These are phyloP conservation scores for Mesaphorura yosii DNA, from an alignment of 1,140 invertebrate species.

Conservation along the genomic window DNA sequence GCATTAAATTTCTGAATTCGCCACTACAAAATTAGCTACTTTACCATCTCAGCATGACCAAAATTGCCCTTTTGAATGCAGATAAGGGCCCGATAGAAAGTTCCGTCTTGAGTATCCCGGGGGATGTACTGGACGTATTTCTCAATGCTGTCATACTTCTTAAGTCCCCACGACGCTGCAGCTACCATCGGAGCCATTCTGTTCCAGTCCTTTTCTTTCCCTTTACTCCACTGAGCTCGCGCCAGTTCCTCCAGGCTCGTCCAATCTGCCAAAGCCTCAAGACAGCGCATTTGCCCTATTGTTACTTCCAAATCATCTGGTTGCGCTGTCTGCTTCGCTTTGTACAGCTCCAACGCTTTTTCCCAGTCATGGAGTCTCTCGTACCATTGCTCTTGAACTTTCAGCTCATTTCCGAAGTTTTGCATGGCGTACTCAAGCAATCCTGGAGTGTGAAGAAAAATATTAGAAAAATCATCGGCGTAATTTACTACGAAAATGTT, in stretches of 20 bases:
- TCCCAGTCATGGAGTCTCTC: slow-evolving; percentile 99
- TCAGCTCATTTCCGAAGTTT: slow-evolving; percentile 54
- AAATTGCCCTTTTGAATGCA: slow-evolving; percentile 81
- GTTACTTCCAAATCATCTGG: slow-evolving; percentile 63
- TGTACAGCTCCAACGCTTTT: slow-evolving; percentile 78
- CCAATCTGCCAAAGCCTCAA: slow-evolving; percentile 97
- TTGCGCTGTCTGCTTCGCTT: slow-evolving; percentile 43
- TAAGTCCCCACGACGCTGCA: slow-evolving; percentile 87
- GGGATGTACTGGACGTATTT: slow-evolving; percentile 74
- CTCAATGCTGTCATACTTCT: slow-evolving; percentile 85
- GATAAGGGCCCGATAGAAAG: slow-evolving; percentile 90
- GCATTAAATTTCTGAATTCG: slow-evolving; percentile 16
- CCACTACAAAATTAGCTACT: slow-evolving; percentile 33
- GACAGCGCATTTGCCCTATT: slow-evolving; percentile 88
- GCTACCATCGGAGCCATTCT: slow-evolving; percentile 72
- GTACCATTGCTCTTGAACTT: slow-evolving; percentile 93
- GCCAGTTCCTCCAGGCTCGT: slow-evolving; percentile 62
- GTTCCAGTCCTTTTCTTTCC: slow-evolving; percentile 56
- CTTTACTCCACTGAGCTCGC: slow-evolving; percentile 58
- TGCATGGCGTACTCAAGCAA: slow-evolving; percentile 81
- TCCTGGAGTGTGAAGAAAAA: slow-evolving; percentile 34
- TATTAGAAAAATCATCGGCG: not conserved
- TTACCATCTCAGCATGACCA: slow-evolving; percentile 43
- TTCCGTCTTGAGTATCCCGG: slow-evolving; percentile 79
- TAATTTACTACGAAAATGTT: slow-evolving; percentile 19